phyloP scores from a whole-genome alignment of 2,888 invertebrate genomes.

The Ectemnius cavifrons region DNA sequence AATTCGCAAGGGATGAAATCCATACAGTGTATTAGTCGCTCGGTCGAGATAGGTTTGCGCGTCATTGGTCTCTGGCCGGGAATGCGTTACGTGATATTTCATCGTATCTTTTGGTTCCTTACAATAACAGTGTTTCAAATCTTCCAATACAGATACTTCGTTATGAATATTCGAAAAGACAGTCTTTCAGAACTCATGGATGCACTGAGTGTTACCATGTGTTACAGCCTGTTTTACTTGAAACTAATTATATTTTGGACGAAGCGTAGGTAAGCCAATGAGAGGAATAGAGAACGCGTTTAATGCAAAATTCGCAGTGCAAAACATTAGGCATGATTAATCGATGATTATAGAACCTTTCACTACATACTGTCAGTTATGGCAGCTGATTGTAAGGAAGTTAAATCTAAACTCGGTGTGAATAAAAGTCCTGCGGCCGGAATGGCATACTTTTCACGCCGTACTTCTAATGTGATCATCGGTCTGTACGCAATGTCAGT shows the following conservation, averaged over 20 bases:
- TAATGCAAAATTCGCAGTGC: not conserved
- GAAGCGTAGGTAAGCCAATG: constrained; percentile 35
- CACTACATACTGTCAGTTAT: constrained; percentile 9
- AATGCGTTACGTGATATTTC: constrained; percentile 13
- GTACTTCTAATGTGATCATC: constrained; percentile 27
- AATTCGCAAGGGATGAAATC: not conserved
- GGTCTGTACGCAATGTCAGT: not conserved
- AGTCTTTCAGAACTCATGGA: constrained; percentile 29
- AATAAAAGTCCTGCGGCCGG: constrained; percentile 16
- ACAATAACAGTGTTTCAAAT: constrained; percentile 17
- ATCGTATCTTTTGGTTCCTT: constrained; percentile 21
- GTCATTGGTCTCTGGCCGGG: constrained; percentile 40
- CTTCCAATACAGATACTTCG: constrained; percentile 41
- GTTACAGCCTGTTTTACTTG: constrained; percentile 24
- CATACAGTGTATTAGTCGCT: constrained; percentile 18
- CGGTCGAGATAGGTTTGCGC: constrained; percentile 37
- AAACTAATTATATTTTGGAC: constrained; percentile 34
- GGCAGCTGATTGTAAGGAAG: constrained; percentile 27
- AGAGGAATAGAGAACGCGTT: too few relatives aligned
- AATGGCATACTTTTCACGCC: constrained; percentile 21
- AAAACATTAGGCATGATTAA: too few relatives aligned
- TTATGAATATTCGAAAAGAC: constrained; percentile 13
- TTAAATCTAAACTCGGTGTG: too few relatives aligned
- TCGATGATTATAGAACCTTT: not conserved
- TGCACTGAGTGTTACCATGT: constrained; percentile 26